Base-by-base conservation (phyloP, 2,797 vertebrate genomes). In the Poecilia wingei region DNA sequence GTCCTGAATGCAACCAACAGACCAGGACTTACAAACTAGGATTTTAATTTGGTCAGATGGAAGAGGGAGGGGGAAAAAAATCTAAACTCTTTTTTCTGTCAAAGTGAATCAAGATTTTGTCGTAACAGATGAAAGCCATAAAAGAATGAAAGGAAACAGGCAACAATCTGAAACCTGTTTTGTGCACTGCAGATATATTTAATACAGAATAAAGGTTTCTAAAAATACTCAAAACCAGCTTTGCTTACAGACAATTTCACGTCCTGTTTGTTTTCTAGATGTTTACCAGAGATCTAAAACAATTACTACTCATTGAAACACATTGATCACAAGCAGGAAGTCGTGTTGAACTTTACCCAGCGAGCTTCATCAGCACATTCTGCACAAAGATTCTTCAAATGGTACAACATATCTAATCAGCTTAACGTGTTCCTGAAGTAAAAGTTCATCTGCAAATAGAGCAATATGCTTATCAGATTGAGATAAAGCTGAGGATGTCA, bases 1-100 rank as follows among this genome's bases (percentile, higher is more conserved):
- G 5, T 22, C 46, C 61, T 57, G 31, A 80, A 79, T 53, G 73
- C 73, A 84, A 72, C 33, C 76, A 87, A 83, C 74, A 64, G 61
- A 64, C 69, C 66, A 79, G 87, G 89, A 91, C 61, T 80, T 82
- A 87, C 78, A 92, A 51, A 81, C 76, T 46, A 87, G 68, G 75
- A 74, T 86, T 89, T 90, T 86, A 87, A 94, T 93, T 90, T 89
- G 84, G 91, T 95, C 92, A 93, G 83, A 85, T 73, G 82, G 77
- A 78, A 88, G 84, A 92, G 81, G 7, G 36, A 36, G 36, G 7
- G 20, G 0, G 16, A 82, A 88, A 78, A 87, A 89, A 92, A 94
- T 94, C 88, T 88, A 91, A 92, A 80, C 28, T 14, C 28, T 78
- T 14, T 80, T 28, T 43, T 69, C 87, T 86, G 84, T 94, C 89